Percentiles rank a stretch among this genome's conserved stretches.
Evolutionary conservation across 2,113 vertebrate species (phyloP).

Genomic region (Bothrops jararaca): DNA sequence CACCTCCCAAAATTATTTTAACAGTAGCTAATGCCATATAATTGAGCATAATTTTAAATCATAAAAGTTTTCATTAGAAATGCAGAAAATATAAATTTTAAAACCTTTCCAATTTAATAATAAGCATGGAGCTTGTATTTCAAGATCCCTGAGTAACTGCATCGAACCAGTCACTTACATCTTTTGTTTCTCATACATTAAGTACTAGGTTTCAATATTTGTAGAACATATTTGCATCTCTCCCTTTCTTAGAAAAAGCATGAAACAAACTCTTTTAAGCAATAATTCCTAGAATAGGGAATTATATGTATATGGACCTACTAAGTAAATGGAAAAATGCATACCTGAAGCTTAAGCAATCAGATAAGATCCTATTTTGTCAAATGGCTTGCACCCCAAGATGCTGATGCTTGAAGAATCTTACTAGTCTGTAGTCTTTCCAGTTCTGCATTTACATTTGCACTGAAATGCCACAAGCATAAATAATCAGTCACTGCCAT

Average conservation of each 20-base stretch:
- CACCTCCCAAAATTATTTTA: slow-evolving; percentile 22
- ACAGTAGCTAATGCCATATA: slow-evolving; percentile 26
- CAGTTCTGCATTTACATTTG: slow-evolving; percentile 48
- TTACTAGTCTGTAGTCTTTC: slow-evolving; percentile 36
- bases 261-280: slow-evolving; percentile 35
- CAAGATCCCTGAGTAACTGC: not conserved
- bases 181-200: slow-evolving; percentile 41
- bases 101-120: slow-evolving; percentile 29
- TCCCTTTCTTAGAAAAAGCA: slow-evolving; percentile 22
- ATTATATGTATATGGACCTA: slow-evolving; percentile 27
- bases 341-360: slow-evolving; percentile 41
- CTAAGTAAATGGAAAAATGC: slow-evolving; percentile 52
- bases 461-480: slow-evolving; percentile 59
- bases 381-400: slow-evolving; percentile 34
- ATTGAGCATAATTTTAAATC: slow-evolving; percentile 49
- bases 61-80: slow-evolving; percentile 1
- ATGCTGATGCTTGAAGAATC: slow-evolving; percentile 53
- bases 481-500: slow-evolving; percentile 68
- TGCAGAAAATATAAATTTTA: slow-evolving; percentile 31
- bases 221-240: slow-evolving; percentile 28
- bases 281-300: slow-evolving; percentile 27
- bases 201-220: slow-evolving; percentile 35
- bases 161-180: slow-evolving; percentile 3
- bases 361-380: slow-evolving; percentile 45
- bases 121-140: slow-evolving; percentile 34